Percentiles rank a stretch among this genome's conserved stretches.
Evolutionary conservation across 2,888 invertebrate genomes (phyloP).

Genomic region (Ceriagrion tenellum): DNA sequence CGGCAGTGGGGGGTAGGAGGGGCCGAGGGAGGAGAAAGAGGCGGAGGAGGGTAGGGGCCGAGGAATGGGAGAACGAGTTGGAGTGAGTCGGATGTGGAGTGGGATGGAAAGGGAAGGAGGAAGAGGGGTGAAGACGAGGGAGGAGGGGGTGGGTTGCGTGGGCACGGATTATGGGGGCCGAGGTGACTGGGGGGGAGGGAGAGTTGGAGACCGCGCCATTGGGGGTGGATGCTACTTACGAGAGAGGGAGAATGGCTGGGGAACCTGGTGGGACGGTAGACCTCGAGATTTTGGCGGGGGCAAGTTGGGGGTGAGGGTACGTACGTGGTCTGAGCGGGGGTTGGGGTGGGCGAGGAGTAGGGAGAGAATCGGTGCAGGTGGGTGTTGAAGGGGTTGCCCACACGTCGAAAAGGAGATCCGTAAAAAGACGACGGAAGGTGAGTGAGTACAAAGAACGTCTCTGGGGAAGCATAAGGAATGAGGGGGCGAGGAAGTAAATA

Average conservation of each 20-base stretch:
- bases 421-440: not conserved
- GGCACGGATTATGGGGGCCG: not conserved
- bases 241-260: no score
- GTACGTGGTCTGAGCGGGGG: not conserved
- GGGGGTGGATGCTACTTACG: no score
- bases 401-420: not conserved
- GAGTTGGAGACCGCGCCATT: not conserved
- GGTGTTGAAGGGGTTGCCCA: no score
- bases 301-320: not conserved
- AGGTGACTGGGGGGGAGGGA: not conserved
- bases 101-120: not conserved
- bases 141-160: constrained; percentile 12
- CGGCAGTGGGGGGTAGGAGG: not conserved
- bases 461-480: not conserved
- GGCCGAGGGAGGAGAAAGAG: not conserved
- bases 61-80: not conserved
- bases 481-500: not conserved
- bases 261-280: not conserved
- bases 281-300: not conserved
- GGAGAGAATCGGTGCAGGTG: not conserved
- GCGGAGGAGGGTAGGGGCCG: not conserved
- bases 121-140: not conserved
- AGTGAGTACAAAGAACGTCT: not conserved
- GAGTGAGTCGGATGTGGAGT: not conserved
- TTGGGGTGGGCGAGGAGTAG: not conserved